Evolutionary conservation across 2,113 vertebrate species (phyloP).

Genomic region (Uropsilus gracilis): DNA sequence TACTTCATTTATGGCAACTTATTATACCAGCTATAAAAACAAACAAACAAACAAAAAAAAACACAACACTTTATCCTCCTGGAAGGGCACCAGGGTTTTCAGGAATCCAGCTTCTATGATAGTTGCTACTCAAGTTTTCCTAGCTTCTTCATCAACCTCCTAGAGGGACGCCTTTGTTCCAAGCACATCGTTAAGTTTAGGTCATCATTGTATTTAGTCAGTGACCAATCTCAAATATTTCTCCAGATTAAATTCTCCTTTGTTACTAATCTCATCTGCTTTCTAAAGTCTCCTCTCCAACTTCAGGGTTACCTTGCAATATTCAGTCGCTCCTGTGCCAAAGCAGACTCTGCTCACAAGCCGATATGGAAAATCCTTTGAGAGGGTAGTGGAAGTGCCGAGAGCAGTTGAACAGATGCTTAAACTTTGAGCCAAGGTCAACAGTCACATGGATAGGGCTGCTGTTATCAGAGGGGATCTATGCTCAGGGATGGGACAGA

Average conservation of each 20-base stretch:
- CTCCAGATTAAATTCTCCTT: neutral
- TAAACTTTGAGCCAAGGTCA: neutral
- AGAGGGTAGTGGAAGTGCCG: neutral
- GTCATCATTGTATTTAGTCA: neutral
- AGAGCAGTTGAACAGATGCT: neutral
- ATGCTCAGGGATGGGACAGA: neutral
- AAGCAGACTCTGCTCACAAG: constrained; percentile 7
- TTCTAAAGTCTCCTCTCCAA: constrained; percentile 14
- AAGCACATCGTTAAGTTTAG: neutral
- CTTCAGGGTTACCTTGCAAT: neutral
- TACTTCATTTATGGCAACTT: neutral
- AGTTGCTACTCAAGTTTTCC: neutral
- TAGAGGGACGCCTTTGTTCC: neutral
- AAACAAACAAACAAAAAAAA: too few species aligned
- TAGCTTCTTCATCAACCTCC: neutral
- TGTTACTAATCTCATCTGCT: neutral
- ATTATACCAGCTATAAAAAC: neutral
- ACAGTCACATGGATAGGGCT: neutral
- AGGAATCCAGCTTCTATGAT: neutral
- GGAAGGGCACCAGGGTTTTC: neutral
- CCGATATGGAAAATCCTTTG: neutral
- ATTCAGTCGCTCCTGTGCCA: neutral
- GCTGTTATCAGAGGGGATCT: neutral
- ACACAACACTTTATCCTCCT: neutral
- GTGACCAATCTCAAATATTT: neutral